Evolutionary conservation across 2,113 vertebrate species (phyloP).

Genomic region (Camelus bactrianus): DNA sequence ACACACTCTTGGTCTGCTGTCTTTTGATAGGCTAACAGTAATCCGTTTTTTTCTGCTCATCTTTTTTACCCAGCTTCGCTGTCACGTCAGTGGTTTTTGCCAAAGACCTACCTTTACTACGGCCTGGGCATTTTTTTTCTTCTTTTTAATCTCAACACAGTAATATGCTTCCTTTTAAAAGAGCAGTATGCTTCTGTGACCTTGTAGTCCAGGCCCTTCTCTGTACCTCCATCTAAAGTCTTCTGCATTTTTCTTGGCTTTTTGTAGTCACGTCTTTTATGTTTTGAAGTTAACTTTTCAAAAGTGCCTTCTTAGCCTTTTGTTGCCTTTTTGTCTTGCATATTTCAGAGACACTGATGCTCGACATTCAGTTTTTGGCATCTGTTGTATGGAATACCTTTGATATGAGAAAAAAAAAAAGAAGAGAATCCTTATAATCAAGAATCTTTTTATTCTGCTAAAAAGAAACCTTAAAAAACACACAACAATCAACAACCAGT

Average conservation of each 20-base stretch:
- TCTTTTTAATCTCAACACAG: conserved; percentile 66
- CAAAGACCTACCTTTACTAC: conserved; percentile 79
- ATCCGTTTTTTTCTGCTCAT: conserved; percentile 81
- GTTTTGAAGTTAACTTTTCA: conserved; percentile 79
- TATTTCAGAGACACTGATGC: conserved; percentile 84
- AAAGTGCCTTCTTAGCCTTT: conserved; percentile 73
- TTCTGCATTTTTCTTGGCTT: conserved; percentile 78
- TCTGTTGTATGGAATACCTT: conserved; percentile 82
- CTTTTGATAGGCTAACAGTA: conserved; percentile 84
- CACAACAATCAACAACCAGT: conserved; percentile 74
- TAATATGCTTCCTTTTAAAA: conserved; percentile 68
- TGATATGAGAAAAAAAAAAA: conserved; percentile 81
- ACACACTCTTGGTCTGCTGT: conserved; percentile 85
- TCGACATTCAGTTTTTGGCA: conserved; percentile 78
- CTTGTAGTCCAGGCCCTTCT: conserved; percentile 68
- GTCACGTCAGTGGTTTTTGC: conserved; percentile 76
- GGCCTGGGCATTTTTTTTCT: conserved; percentile 61
- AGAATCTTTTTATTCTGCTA: conserved; percentile 84
- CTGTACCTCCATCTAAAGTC: conserved; percentile 52
- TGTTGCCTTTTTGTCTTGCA: conserved; percentile 78
- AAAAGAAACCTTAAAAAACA: conserved; percentile 70
- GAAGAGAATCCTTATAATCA: conserved; percentile 84
- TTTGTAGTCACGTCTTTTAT: conserved; percentile 60
- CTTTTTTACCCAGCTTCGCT: conserved; percentile 74
- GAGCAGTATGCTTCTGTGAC: conserved; percentile 69